phyloP scores from a whole-genome alignment of 2,797 vertebrate species.

The Silurus lanzhouensis region DNA sequence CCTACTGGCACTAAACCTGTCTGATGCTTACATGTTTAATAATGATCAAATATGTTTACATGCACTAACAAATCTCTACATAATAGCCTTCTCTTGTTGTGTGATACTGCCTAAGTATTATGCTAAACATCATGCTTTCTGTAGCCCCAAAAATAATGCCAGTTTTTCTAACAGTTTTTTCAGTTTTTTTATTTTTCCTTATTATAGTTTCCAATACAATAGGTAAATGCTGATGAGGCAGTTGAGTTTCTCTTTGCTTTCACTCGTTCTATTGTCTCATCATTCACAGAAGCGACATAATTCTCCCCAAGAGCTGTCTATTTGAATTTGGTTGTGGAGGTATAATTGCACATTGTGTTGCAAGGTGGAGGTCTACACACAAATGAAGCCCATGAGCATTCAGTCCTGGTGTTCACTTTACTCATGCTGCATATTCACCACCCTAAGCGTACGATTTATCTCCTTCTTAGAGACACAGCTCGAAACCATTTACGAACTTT shows the following conservation, averaged over 20 bases:
- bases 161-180: constrained; percentile 48
- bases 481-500: constrained; percentile 37
- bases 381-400: constrained; percentile 77
- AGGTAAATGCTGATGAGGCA: constrained; percentile 66
- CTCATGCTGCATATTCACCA: constrained; percentile 39
- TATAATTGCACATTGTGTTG: constrained; percentile 72
- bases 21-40: constrained; percentile 60
- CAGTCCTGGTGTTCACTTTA: constrained; percentile 71
- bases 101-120: constrained; percentile 44
- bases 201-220: constrained; percentile 60
- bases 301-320: constrained; percentile 67
- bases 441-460: not conserved
- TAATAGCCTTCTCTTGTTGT: constrained; percentile 52
- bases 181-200: constrained; percentile 22
- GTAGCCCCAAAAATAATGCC: constrained; percentile 25
- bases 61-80: constrained; percentile 58
- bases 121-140: constrained; percentile 61
- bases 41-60: constrained; percentile 63
- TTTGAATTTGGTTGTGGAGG: constrained; percentile 70
- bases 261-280: constrained; percentile 54
- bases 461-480: constrained; percentile 15
- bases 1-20: constrained; percentile 59
- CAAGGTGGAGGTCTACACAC: constrained; percentile 68
- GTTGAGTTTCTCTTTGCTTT: constrained; percentile 62
- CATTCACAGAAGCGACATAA: constrained; percentile 61